Base-by-base conservation (phyloP, 2,797 vertebrate species). In the Oceanodroma leucorhoa region DNA sequence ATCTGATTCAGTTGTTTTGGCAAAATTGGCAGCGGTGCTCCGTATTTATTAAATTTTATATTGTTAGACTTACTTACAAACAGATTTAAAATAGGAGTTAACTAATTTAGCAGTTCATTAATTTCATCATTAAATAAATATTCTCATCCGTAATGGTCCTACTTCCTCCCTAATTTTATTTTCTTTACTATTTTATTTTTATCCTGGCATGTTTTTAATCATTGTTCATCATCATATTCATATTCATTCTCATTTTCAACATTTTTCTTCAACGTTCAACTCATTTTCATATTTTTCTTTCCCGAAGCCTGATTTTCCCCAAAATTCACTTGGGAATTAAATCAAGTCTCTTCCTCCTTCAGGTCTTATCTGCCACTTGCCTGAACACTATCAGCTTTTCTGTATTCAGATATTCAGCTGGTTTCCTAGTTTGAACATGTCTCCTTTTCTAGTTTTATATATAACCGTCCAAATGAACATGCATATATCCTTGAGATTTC, bases 101-200 rank as follows among this genome's bases (percentile, higher is more conserved):
- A 53, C 45, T 83, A 53, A 61, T 60, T 58, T 69, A 64, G n/a
- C 10, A 34, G 32, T 57, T 94, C n/a, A 80, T 75, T 2, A 3
- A 40, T 65, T 83, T 55, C n/a, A 93, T 85, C 34, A 51, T 83
- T 72, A 90, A 89, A 70, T 80, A 87, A 92, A 40, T 72, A 86
- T 83, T 93, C 48, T 75, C 85, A 83, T 94, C 84, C 62, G 73
- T 69, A 90, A 80, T 66, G 93, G 90, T 93, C 92, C 92, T 95
- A 54, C 92, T 89, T 95, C 95, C 92, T 96, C 83, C 60, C 17
- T 51, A 48, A 30, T 71, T 90, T 69, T 83, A 14, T 72, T 94
- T 93, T 75, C 5, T 76, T 83, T 55, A 17, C 9, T 80, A 14
- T 81, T 94, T 87, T 61, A 15, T 83, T 89, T 94, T 86, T 24